phyloP scores from a whole-genome alignment of 2,113 vertebrate species.

The Phyllostomus discolor region DNA sequence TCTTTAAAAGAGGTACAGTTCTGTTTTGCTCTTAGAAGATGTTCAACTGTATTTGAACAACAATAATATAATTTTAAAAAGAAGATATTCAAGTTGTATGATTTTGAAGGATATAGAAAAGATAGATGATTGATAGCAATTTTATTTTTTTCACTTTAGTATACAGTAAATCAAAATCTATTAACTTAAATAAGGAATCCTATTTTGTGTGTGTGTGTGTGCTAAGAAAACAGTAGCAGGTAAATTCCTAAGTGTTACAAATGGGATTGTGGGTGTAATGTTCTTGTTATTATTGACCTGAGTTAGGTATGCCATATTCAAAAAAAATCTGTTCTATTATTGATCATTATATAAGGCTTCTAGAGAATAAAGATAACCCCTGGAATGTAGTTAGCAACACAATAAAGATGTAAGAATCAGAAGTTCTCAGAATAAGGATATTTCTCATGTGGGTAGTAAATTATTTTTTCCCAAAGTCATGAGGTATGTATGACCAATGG shows the following conservation, averaged over 20 bases:
- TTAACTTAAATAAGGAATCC: slow-evolving; percentile 6
- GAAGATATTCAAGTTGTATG: neutral
- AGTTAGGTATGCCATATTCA: neutral
- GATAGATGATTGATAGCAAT: slow-evolving; percentile 9
- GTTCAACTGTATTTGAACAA: neutral
- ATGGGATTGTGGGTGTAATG: neutral
- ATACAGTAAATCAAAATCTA: slow-evolving; percentile 31
- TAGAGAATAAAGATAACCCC: slow-evolving; percentile 49
- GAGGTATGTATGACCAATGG: slow-evolving; percentile 45
- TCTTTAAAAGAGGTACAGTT: slow-evolving; percentile 9
- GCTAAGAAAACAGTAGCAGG: neutral
- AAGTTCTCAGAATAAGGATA: slow-evolving; percentile 16
- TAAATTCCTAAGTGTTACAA: slow-evolving; percentile 40
- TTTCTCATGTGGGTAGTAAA: slow-evolving; percentile 37
- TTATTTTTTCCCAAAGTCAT: slow-evolving; percentile 42
- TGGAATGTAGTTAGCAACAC: slow-evolving; percentile 39
- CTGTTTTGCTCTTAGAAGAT: slow-evolving; percentile 25
- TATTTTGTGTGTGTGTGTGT: slow-evolving; percentile 21
- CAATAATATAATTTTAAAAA: too few species aligned
- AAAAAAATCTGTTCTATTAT: slow-evolving; percentile 55
- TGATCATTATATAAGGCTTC: slow-evolving; percentile 57
- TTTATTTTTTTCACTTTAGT: slow-evolving; percentile 39
- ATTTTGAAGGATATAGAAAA: slow-evolving; percentile 51
- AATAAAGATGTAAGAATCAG: slow-evolving; percentile 33
- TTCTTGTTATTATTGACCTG: slow-evolving; percentile 34